These are phyloP conservation scores for Pseudomyrmex cubaensis DNA, from an alignment of 1,140 invertebrate genomes.

Conservation along the genomic window DNA sequence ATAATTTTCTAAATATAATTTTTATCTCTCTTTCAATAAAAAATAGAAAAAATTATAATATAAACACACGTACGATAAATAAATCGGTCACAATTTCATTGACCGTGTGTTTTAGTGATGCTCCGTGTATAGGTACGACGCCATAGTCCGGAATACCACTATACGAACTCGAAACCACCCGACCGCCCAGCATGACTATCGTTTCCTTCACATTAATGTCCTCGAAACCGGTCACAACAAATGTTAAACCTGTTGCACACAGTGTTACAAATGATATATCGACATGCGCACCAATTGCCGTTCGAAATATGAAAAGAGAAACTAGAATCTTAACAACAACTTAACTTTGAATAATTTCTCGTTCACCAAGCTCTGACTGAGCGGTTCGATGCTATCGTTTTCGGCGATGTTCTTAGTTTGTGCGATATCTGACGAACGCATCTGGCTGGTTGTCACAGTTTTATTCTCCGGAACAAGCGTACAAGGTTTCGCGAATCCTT, in stretches of 20 bases:
- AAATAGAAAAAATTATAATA: neutral
- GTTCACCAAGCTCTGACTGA: slow-evolving; percentile 65
- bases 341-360: slow-evolving; percentile 71
- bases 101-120: slow-evolving; percentile 80
- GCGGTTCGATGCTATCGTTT: slow-evolving; percentile 60
- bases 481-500: slow-evolving; percentile 64
- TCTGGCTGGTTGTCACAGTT: neutral
- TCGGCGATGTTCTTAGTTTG: slow-evolving; percentile 11
- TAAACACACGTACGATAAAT: slow-evolving; percentile 84
- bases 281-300: neutral
- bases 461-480: neutral
- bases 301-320: neutral
- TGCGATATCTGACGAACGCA: neutral
- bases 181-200: slow-evolving; percentile 84
- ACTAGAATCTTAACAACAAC: neutral
- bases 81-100: slow-evolving; percentile 86
- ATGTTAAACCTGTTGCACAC: slow-evolving; percentile 80
- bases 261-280: neutral
- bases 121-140: slow-evolving; percentile 84
- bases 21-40: neutral
- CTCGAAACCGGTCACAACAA: slow-evolving; percentile 83
- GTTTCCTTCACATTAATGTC: slow-evolving; percentile 77
- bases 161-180: slow-evolving; percentile 82
- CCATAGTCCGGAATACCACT: slow-evolving; percentile 86
- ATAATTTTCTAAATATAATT: too few species aligned